Base-by-base conservation (phyloP, 2,888 invertebrate genomes). In the Ochropleura leucogaster region DNA sequence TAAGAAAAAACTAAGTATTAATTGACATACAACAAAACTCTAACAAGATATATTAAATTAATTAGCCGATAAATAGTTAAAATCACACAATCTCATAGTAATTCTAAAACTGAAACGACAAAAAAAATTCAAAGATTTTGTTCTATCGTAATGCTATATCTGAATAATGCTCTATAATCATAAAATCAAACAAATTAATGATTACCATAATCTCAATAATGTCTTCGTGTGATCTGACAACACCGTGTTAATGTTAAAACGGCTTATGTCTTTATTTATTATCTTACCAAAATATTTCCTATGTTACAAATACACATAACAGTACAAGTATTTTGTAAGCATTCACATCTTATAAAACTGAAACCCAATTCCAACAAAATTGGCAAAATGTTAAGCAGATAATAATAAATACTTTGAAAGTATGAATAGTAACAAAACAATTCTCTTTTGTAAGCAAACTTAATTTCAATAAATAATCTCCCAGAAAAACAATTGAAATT, bases 201-300 rank as follows among this genome's bases (percentile, higher is more conserved):
- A 60, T 30, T 20, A 49, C 4, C 7, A 6, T 14, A 42, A 30
- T 47, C 7, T 46, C 8, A n/a, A 42, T 14, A n/a, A 64, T 64
- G 10, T 40, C 30, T 20, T 72, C 42, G 42, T 18, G 40, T 46
- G 2, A 47, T 78, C 8, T 51, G 46, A 18, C 30, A 66, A 42
- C 67, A 77, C 9, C 60, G 57, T 73, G 46, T 16, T 64, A 47
- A 74, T 14, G 0, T 63, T 53, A 20, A 68, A 80, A 64, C 20
- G 44, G 53, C 68, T 40, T 53, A 42, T 44, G 42, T 72, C 30
- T 30, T 30, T 30, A 30, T 30, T 30, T 30, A 30, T 65, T 68
- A 59, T 60, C 59, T 81, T 79, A 75, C n/a, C 76, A 79, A 75
- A 79, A 75, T 80, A 79, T 75, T 60, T 53, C 64, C 42, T 80